A percentile compares a stretch with the other conserved stretches of the same genome.
Conservation (phyloP, 2,888 invertebrate species). For the Drosophila kuntzei region DNA sequence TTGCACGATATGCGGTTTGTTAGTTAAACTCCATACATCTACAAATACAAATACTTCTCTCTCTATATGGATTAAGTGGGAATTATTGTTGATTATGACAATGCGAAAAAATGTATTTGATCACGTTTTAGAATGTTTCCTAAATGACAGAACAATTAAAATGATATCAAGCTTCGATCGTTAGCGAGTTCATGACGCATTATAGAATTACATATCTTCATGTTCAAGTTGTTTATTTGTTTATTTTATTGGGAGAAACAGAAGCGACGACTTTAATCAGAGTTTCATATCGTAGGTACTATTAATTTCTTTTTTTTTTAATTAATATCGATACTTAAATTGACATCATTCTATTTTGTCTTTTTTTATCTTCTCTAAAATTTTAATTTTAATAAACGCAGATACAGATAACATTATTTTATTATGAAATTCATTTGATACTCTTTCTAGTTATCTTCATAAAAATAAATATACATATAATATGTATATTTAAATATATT, state of each 20-base stretch:
- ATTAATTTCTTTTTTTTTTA: not conserved
- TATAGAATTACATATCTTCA: not conserved
- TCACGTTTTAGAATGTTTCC: constrained; percentile 59
- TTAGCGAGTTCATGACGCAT: constrained; percentile 40
- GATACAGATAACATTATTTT: no score
- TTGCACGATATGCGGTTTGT: constrained; percentile 45
- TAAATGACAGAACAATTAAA: constrained; percentile 56
- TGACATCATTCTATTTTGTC: not conserved
- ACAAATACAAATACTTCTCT: not conserved
- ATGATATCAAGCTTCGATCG: constrained; percentile 50
- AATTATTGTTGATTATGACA: constrained; percentile 49
- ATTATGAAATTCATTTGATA: no score
- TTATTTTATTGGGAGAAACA: not conserved
- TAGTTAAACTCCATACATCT: constrained; percentile 25
- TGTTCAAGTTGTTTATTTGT: constrained; percentile 9
- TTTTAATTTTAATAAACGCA: no score
- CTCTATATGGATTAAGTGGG: constrained; percentile 38
- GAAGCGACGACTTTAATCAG: not conserved
- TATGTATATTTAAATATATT: no score
- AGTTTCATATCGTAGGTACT: no score
- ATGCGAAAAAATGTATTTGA: constrained; percentile 43
- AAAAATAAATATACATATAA: no score
- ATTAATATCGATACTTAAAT: not conserved
- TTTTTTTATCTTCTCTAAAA: no score
- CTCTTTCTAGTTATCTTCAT: no score